A percentile compares a stretch with the other conserved stretches of the same genome.
Evolutionary conservation across 2,113 vertebrate species (phyloP).

Genomic region (Synodontis membranacea): DNA sequence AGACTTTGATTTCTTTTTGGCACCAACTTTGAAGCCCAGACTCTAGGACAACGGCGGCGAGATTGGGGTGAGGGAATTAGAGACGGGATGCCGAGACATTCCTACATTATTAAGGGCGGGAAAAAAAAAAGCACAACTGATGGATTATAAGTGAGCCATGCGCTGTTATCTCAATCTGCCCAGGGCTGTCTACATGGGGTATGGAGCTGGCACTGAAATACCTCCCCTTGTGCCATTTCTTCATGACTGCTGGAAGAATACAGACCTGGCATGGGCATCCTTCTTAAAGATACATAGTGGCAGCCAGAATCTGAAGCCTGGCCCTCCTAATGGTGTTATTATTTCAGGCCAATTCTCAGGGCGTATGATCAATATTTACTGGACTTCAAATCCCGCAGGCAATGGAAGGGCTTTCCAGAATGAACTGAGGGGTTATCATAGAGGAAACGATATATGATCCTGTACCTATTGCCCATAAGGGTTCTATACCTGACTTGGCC

Average conservation of each 20-base stretch:
- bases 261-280: neutral
- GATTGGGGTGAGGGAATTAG: constrained; percentile 67
- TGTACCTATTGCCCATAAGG: constrained; percentile 3
- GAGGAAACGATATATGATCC: neutral
- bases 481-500: constrained; percentile 5
- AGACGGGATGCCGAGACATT: constrained; percentile 47
- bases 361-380: constrained; percentile 31
- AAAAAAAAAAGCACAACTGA: constrained; percentile 61
- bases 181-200: constrained; percentile 52
- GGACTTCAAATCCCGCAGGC: constrained; percentile 31
- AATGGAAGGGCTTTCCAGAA: neutral
- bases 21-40: constrained; percentile 61
- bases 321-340: constrained; percentile 4
- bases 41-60: constrained; percentile 56
- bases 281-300: neutral
- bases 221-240: constrained; percentile 44
- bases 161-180: constrained; percentile 63
- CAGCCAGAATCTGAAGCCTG: neutral
- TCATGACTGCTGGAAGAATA: neutral
- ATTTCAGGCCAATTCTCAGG: constrained; percentile 21
- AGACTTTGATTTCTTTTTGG: constrained; percentile 19
- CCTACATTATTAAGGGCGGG: constrained; percentile 59
- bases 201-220: constrained; percentile 46
- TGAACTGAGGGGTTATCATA: neutral
- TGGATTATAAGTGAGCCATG: constrained; percentile 60